Base-by-base conservation (phyloP, 1,140 invertebrate genomes). In the Nephila pilipes region DNA sequence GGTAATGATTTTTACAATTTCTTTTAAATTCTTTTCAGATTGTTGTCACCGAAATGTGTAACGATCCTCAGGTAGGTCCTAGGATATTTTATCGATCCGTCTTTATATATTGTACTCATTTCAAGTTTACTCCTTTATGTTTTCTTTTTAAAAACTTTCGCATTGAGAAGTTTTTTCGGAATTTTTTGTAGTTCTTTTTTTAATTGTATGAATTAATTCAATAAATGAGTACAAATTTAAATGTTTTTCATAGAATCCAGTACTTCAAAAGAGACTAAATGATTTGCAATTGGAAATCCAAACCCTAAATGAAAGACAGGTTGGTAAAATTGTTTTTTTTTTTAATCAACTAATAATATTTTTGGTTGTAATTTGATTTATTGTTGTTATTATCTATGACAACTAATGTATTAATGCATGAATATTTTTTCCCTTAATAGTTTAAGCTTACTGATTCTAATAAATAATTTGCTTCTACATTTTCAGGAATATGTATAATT, bases 301-400 rank as follows among this genome's bases (percentile, higher is more conserved):
- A 63, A 94, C 90, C 80, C 93, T 95, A 29, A 95, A 95, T 94
- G 95, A 95, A 87, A 94, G 95, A 93, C 95, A 95, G 94, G 95
- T 95, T 94, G 94, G 94, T 65, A 8, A 65, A 65, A 65, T 25
- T 65, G 14, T n/a, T 65, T 29, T 46, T 1, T 1, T 46, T 46
- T 46, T 10, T 10, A 46, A 4, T n/a, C n/a, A n/a, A n/a, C n/a
- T n/a, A n/a, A 10, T 46, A 0, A 46, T 46, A 46, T 46, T 46
- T 46, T 46, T 46, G 6, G 1, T 0, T 4, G 46, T 0, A 10
- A 46, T 10, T n/a, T 29, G 25, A 65, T 25, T 65, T 2, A n/a
- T 25, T 63, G 25, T 65, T 65, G 8, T 25, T 65, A 25, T 29
- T 25, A 65, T 65, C 25, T 2, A 29, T 65, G n/a, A 12, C 25